A percentile compares a stretch with the other conserved stretches of the same genome.
Conservation (phyloP, 2,888 invertebrate genomes). For the Agrotis segetum region DNA sequence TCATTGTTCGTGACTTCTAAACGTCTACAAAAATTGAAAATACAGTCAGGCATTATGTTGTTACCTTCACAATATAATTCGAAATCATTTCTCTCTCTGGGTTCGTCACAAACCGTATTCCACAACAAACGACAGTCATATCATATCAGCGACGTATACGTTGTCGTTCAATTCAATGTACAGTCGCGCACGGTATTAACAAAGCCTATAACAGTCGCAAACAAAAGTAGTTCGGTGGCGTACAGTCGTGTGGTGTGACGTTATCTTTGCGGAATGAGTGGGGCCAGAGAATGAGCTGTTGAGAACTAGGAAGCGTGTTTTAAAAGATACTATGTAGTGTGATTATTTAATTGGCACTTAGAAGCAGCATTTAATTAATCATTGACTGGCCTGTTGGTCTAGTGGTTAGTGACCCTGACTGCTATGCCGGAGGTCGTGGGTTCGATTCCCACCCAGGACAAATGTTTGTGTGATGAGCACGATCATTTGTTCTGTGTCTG, state of each 20-base stretch:
- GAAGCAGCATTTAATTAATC: too few relatives aligned
- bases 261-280: slow-evolving; percentile 61
- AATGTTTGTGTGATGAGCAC: too few relatives aligned
- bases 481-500: too few relatives aligned
- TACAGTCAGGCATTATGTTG: too few relatives aligned
- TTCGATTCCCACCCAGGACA: too few relatives aligned
- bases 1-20: too few relatives aligned
- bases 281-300: slow-evolving; percentile 39
- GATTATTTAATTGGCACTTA: too few relatives aligned
- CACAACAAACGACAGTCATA: slow-evolving; percentile 8
- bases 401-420: too few relatives aligned
- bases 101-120: neutral
- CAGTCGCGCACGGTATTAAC: slow-evolving; percentile 41
- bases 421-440: too few relatives aligned
- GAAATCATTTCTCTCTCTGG: neutral
- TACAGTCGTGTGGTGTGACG: slow-evolving; percentile 59
- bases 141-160: slow-evolving; percentile 23
- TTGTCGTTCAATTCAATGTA: slow-evolving; percentile 50
- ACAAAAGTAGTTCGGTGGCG: slow-evolving; percentile 66
- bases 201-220: slow-evolving; percentile 56
- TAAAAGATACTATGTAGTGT: too few relatives aligned
- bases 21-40: too few relatives aligned
- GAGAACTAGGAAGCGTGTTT: neutral
- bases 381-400: too few relatives aligned
- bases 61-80: neutral